These are phyloP conservation scores for Ancistrus triradiatus DNA, from an alignment of 2,113 vertebrate genomes.

Conservation along the genomic window DNA sequence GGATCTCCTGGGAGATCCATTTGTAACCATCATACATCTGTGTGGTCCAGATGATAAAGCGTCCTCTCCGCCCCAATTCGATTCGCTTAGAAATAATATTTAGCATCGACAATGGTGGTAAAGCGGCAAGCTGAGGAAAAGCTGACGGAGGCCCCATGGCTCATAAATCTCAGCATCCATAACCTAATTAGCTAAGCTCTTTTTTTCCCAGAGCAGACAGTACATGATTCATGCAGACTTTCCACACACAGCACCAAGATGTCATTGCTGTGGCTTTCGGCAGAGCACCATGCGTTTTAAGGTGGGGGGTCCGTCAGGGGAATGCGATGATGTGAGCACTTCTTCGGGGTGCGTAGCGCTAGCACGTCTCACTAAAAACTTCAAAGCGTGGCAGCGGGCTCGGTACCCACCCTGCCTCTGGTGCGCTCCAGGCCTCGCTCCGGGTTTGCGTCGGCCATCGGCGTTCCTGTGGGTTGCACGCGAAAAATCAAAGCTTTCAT, in stretches of 20 bases:
- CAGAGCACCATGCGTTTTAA: slow-evolving; percentile 1
- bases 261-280: slow-evolving; percentile 48
- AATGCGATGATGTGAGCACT: slow-evolving; percentile 55
- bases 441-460: slow-evolving; percentile 44
- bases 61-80: slow-evolving; percentile 10
- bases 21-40: slow-evolving; percentile 30
- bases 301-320: slow-evolving; percentile 3
- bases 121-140: slow-evolving; percentile 1
- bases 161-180: slow-evolving; percentile 54
- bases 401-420: slow-evolving; percentile 4
- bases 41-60: slow-evolving; percentile 38
- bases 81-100: slow-evolving; percentile 10
- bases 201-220: slow-evolving; percentile 53
- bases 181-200: slow-evolving; percentile 52
- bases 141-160: background rate
- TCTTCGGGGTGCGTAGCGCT: slow-evolving; percentile 43
- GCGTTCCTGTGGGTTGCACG: slow-evolving; percentile 47
- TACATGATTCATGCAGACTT: slow-evolving; percentile 59
- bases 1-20: slow-evolving; percentile 25
- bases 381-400: slow-evolving; percentile 21
- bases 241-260: slow-evolving; percentile 48
- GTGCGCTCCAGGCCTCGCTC: slow-evolving; percentile 42
- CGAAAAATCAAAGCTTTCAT: slow-evolving; percentile 49
- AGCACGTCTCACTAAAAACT: slow-evolving; percentile 25
- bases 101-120: slow-evolving; percentile 1